Base-by-base conservation (phyloP, 2,888 invertebrate species). In the Himalopsyche tibetana region DNA sequence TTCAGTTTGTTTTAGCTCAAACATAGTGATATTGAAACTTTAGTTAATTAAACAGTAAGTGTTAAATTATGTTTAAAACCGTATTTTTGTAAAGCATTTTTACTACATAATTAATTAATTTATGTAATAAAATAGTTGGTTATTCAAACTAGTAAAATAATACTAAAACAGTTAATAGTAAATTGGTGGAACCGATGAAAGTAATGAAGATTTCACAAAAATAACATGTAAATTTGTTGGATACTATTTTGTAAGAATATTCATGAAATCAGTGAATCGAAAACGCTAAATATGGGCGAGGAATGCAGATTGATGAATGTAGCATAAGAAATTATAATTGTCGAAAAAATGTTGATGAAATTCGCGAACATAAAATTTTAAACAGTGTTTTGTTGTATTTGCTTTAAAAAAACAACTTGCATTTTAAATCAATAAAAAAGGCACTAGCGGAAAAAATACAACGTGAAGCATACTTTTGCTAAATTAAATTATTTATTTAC, bases 241-340 rank as follows among this genome's bases (percentile, higher is more conserved):
- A 63, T 63, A 63, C 63, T 63, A 63, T 63, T 63, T 63, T 63
- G 63, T 28, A 63, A 63, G 63, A 63, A 63, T 63, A 63, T 63
- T 63, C 63, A 63, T 63, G 63, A 28, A 63, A 63, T 63, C 63
- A 63, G 19, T 63, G 19, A 63, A 63, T 63, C 63, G 63, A 63
- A 28, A 63, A 63, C 19, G 28, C 11, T 19, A 19, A 19, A 19
- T 63, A 19, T 63, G 63, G 15, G 63, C 28, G 15, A 63, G 11
- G 63, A 63, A 63, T 63, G 63, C 28, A 63, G 19, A 6, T 63
- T 19, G 63, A 63, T 19, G 63, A 63, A 63, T 63, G 63, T 63
- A 63, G 28, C 19, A 63, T 63, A 63, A 63, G 63, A 63, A 63
- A 63, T 19, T 63, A 63, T 63, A 63, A 63, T 63, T 63, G 28